Conservation (phyloP, 2,797 vertebrate species). For the Esox lucius region DNA sequence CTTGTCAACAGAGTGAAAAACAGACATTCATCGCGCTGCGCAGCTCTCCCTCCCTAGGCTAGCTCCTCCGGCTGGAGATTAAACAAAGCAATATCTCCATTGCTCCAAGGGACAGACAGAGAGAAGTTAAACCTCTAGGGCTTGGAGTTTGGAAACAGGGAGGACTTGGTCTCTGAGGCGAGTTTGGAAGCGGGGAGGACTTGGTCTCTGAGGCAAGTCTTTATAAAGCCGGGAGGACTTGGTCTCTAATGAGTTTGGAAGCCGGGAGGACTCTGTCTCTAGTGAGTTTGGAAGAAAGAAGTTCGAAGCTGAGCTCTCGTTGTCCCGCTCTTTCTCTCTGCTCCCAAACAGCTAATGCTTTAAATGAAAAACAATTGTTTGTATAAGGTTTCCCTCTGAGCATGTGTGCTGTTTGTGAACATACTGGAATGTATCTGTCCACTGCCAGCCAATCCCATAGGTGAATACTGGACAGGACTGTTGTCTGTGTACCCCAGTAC, state of each 20-base stretch:
- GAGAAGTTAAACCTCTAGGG: neutral
- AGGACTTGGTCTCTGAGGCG: neutral
- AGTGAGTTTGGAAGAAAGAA: neutral
- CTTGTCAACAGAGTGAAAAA: slow-evolving; percentile 14
- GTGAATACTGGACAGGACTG: slow-evolving; percentile 27
- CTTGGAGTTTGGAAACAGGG: neutral
- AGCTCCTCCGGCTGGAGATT: slow-evolving; percentile 6
- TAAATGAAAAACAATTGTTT: slow-evolving; percentile 80
- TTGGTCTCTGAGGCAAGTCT: no score
- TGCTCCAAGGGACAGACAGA: neutral
- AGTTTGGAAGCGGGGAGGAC: neutral
- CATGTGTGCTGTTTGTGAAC: slow-evolving; percentile 66
- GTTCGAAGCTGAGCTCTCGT: neutral
- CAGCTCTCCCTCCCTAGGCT: neutral
- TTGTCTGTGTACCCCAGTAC: slow-evolving; percentile 43
- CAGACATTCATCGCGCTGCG: slow-evolving; percentile 3
- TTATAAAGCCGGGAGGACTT: no score
- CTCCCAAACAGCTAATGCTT: slow-evolving; percentile 42
- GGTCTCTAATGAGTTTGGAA: neutral
- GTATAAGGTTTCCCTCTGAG: slow-evolving; percentile 66
- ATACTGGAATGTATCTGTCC: slow-evolving; percentile 68
- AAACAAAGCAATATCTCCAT: slow-evolving; percentile 5
- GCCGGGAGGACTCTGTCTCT: neutral
- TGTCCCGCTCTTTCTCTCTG: no score
- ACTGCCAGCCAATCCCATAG: slow-evolving; percentile 61